Evolutionary conservation across 92 coral and sea anemone species (phyloP).

Genomic region (Palythoa caribaeorum): DNA sequence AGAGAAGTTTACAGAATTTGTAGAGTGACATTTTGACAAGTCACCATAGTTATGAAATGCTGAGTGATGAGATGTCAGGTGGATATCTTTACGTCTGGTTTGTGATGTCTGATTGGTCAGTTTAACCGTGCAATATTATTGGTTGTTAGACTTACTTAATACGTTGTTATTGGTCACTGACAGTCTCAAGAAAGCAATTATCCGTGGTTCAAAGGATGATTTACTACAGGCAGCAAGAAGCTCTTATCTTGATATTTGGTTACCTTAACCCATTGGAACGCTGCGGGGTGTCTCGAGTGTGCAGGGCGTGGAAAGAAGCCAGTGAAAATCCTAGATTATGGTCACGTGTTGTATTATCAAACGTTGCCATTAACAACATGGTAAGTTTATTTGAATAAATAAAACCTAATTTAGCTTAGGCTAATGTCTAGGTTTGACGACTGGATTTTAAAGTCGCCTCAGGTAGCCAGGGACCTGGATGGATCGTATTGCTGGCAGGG

Average conservation of each 20-base stretch:
- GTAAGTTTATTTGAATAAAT: constrained; percentile 31
- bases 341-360: constrained; percentile 68
- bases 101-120: background rate
- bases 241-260: constrained; percentile 70
- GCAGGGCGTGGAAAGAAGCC: constrained; percentile 83
- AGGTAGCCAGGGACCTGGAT: too few relatives aligned
- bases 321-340: constrained; percentile 84
- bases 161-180: background rate
- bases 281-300: constrained; percentile 86
- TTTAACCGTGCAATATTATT: background rate
- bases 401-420: too few relatives aligned
- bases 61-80: too few relatives aligned
- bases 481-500: too few relatives aligned
- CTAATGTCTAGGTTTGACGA: too few relatives aligned
- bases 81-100: too few relatives aligned
- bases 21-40: too few relatives aligned
- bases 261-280: constrained; percentile 80
- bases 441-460: too few relatives aligned
- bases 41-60: too few relatives aligned
- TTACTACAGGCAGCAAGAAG: constrained; percentile 52
- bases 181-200: constrained; percentile 17
- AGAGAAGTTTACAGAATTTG: too few relatives aligned
- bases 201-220: constrained; percentile 27
- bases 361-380: constrained; percentile 73
- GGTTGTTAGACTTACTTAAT: background rate